Percentiles rank a stretch among this genome's conserved stretches.
Conservation (phyloP, 2,888 invertebrate species). For the Lasioglossum oenotherae region DNA sequence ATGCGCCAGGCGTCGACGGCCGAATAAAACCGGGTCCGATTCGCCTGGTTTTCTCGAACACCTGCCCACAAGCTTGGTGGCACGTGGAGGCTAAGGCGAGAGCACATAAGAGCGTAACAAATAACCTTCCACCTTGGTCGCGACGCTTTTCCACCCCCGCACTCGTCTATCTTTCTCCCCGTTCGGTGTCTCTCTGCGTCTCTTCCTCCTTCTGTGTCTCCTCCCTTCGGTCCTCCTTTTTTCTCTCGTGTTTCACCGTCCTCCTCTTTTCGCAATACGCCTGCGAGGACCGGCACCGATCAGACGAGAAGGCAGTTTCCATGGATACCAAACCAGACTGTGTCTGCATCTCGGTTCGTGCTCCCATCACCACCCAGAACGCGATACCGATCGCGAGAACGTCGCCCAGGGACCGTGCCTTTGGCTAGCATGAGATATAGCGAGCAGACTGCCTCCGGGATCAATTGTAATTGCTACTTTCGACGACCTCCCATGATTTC, state of each 20-base stretch:
- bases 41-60: neutral
- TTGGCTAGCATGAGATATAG: neutral
- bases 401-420: neutral
- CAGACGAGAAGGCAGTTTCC: conserved; percentile 72
- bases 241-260: conserved; percentile 36
- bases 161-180: neutral
- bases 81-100: conserved; percentile 29
- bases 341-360: conserved; percentile 65
- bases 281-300: conserved; percentile 62
- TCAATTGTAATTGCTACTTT: neutral
- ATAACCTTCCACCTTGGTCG: conserved; percentile 60
- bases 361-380: conserved; percentile 58
- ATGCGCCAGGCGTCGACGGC: neutral
- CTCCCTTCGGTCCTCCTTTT: neutral
- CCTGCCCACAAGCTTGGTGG: neutral
- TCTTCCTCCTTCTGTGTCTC: neutral
- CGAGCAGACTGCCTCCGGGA: neutral
- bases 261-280: conserved; percentile 58
- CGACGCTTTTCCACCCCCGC: conserved; percentile 22
- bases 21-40: conserved; percentile 6
- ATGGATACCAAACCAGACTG: conserved; percentile 74
- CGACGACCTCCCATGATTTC: neutral
- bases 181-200: neutral
- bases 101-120: conserved; percentile 54
- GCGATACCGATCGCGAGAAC: conserved; percentile 30